phyloP scores from a whole-genome alignment of 23 tunicate genomes.

The Aplidium turbinatum region DNA sequence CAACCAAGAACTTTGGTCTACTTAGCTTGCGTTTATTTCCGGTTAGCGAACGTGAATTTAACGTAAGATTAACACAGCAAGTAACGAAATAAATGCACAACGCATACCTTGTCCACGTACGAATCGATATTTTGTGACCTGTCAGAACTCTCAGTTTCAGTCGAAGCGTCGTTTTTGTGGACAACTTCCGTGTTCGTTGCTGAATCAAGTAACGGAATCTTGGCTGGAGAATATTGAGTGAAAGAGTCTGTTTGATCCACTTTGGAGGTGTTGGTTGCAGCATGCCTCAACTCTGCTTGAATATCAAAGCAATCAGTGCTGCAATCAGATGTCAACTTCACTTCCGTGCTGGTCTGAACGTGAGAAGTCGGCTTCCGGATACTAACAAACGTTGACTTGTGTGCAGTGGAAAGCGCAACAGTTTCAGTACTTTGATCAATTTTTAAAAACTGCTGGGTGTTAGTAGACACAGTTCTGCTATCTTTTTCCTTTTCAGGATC shows the following conservation, averaged over 20 bases:
- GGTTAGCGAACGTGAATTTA: too few relatives aligned
- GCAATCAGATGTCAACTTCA: background rate
- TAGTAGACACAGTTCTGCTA: background rate
- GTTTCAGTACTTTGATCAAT: constrained; percentile 30
- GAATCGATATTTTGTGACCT: constrained; percentile 48
- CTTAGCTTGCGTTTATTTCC: too few relatives aligned
- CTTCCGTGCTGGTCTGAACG: constrained; percentile 19
- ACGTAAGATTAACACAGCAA: too few relatives aligned
- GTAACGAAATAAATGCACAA: too few relatives aligned
- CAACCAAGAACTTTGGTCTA: too few relatives aligned
- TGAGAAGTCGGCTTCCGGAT: constrained; percentile 26
- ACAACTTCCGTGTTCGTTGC: constrained; percentile 11
- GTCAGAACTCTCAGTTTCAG: constrained; percentile 40
- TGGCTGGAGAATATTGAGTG: constrained; percentile 5
- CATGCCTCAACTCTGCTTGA: constrained; percentile 12
- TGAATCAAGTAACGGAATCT: constrained; percentile 1
- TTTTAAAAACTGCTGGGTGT: background rate
- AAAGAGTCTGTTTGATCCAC: background rate
- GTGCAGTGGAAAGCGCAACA: background rate
- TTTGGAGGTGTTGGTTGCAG: constrained; percentile 14
- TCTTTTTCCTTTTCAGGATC: background rate
- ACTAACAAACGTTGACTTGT: constrained; percentile 9
- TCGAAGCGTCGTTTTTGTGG: constrained; percentile 25
- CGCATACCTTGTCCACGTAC: constrained; percentile 79
- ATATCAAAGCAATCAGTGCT: constrained; percentile 37